Evolutionary conservation across 1,140 invertebrate species (phyloP).

Genomic region (Drosophila elegans): DNA sequence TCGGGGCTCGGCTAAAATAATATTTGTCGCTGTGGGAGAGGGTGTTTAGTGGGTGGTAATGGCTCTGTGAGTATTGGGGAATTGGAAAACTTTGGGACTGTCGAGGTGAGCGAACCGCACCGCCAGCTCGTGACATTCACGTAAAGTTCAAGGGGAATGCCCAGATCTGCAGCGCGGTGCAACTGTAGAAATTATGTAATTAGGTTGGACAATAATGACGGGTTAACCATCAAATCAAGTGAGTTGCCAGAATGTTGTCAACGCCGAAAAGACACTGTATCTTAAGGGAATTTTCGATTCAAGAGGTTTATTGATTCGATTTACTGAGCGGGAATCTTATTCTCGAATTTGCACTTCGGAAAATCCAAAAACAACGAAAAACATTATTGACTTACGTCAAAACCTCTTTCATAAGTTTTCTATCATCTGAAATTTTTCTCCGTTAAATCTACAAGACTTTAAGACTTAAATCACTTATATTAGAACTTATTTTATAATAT

Average conservation of each 20-base stretch:
- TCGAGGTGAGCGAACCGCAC: conserved; percentile 54
- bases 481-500: conserved; percentile 3
- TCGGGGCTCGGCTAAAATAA: conserved; percentile 31
- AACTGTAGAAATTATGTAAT: conserved; percentile 38
- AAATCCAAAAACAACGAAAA: not conserved
- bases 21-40: conserved; percentile 21
- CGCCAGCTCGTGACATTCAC: conserved; percentile 59
- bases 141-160: conserved; percentile 66
- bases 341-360: not conserved
- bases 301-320: conserved; percentile 38
- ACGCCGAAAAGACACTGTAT: not conserved
- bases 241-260: conserved; percentile 20
- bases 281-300: not conserved
- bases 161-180: conserved; percentile 23
- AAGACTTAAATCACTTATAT: conserved; percentile 4
- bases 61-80: conserved; percentile 1
- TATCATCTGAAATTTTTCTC: no score
- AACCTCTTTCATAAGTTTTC: not conserved
- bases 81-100: not conserved
- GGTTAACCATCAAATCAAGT: conserved; percentile 18
- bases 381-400: conserved; percentile 8
- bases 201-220: conserved; percentile 36
- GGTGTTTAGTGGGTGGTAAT: conserved; percentile 2
- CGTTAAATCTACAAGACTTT: not conserved
- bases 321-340: not conserved